Conservation (phyloP, 2,888 invertebrate genomes). For the Synergus umbraculus region DNA sequence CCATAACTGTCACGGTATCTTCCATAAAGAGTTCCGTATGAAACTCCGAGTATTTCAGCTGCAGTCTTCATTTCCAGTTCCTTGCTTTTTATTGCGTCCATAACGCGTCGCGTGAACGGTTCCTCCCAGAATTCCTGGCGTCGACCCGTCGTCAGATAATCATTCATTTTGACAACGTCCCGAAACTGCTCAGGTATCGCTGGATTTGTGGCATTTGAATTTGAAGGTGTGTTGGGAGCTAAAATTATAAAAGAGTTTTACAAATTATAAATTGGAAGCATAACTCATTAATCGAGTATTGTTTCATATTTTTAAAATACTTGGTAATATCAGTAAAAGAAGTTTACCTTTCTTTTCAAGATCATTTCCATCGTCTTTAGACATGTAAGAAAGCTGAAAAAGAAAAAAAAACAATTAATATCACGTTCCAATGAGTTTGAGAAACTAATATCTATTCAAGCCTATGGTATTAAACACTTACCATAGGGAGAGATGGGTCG, state of each 20-base stretch:
- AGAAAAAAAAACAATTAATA: conserved; percentile 47
- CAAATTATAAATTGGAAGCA: not conserved
- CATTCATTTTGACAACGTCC: conserved; percentile 91
- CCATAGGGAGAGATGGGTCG: conserved; percentile 70
- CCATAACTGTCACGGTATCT: conserved; percentile 93
- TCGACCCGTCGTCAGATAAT: conserved; percentile 90
- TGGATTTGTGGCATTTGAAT: conserved; percentile 72
- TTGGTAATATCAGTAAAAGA: conserved; percentile 9
- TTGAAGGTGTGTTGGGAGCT: conserved; percentile 69
- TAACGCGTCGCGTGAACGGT: conserved; percentile 90
- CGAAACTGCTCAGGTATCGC: conserved; percentile 77
- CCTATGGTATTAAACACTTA: conserved; percentile 56
- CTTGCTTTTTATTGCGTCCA: conserved; percentile 94
- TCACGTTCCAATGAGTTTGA: conserved; percentile 2
- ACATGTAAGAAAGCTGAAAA: conserved; percentile 71
- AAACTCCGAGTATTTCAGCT: conserved; percentile 92
- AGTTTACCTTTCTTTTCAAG: conserved; percentile 73
- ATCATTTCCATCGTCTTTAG: conserved; percentile 73
- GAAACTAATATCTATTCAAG: conserved; percentile 42
- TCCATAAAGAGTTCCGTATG: conserved; percentile 94
- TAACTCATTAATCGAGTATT: not conserved
- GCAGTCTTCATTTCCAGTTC: conserved; percentile 96
- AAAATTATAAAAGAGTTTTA: conserved; percentile 39
- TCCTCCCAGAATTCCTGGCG: conserved; percentile 96
- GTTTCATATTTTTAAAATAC: conserved; percentile 31